Percentiles rank a stretch among this genome's conserved stretches.
These are phyloP conservation scores for Hemiscyllium ocellatum DNA, from an alignment of 2,113 vertebrate species.

Conservation along the genomic window DNA sequence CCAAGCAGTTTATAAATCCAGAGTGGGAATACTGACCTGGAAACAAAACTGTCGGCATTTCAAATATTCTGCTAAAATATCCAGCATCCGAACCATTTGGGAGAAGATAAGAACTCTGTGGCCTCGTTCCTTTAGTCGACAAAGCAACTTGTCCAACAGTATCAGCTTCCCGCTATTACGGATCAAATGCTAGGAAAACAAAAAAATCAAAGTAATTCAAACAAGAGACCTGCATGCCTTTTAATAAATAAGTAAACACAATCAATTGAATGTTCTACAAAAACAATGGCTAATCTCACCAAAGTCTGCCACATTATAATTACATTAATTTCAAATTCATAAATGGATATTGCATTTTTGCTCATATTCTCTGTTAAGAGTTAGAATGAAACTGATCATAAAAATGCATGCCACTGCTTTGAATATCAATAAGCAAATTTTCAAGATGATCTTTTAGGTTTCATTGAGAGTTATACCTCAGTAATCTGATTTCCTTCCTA, in stretches of 20 bases:
- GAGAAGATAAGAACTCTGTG: constrained; percentile 97
- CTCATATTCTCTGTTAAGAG: background rate
- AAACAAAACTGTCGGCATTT: constrained; percentile 88
- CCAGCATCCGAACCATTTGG: constrained; percentile 98
- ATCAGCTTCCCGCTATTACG: constrained; percentile 94
- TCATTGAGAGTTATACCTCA: background rate
- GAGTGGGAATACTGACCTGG: constrained; percentile 63
- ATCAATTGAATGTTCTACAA: background rate
- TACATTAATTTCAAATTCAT: background rate
- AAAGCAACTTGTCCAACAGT: constrained; percentile 88
- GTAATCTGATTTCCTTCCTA: background rate
- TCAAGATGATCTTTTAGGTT: background rate
- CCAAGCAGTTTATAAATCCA: background rate
- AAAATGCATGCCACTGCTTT: background rate
- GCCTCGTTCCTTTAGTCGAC: constrained; percentile 86
- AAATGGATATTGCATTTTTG: background rate
- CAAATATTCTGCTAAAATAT: constrained; percentile 95
- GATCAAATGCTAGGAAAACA: constrained; percentile 74
- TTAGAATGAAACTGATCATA: background rate
- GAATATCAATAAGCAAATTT: background rate
- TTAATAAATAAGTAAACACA: background rate
- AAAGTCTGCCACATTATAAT: background rate
- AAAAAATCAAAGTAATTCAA: background rate
- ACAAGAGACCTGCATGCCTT: background rate
- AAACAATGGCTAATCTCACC: background rate